Conservation (phyloP, 2,113 vertebrate genomes). For the Microtus ochrogaster region DNA sequence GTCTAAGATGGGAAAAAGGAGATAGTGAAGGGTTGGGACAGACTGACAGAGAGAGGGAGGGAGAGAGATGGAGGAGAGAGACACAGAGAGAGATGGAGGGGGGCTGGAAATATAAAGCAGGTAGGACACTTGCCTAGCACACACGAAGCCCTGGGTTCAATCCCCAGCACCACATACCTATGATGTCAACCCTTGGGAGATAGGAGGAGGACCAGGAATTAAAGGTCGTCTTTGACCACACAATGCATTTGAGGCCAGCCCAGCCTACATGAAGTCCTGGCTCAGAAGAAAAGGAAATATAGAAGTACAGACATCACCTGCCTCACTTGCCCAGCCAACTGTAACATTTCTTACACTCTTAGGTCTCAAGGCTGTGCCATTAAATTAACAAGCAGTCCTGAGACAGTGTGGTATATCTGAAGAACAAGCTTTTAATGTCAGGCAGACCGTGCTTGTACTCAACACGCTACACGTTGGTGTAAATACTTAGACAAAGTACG, state of each 20-base stretch:
- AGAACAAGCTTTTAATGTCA: background rate
- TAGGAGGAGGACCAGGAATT: background rate
- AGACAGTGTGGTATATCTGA: background rate
- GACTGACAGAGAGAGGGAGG: too few relatives aligned
- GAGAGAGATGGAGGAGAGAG: too few relatives aligned
- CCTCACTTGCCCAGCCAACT: too few relatives aligned
- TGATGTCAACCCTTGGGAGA: background rate
- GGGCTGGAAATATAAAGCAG: background rate
- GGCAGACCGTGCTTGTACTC: background rate
- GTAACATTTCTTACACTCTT: background rate
- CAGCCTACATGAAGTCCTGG: background rate
- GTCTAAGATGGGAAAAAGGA: background rate
- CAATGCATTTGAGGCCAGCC: background rate
- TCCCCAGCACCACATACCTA: background rate
- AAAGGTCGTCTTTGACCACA: background rate
- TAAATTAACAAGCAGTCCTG: background rate
- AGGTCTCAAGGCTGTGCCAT: background rate
- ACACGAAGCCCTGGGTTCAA: background rate
- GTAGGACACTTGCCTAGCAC: background rate
- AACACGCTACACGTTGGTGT: background rate
- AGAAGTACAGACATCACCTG: background rate
- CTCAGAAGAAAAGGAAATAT: background rate
- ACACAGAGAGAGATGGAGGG: too few relatives aligned
- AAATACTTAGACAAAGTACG: background rate
- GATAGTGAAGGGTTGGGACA: background rate